Evolutionary conservation across 2,113 vertebrate genomes (phyloP), one percentile per base, ranked within the genome.

Genomic region (Diphyllodes magnificus): DNA sequence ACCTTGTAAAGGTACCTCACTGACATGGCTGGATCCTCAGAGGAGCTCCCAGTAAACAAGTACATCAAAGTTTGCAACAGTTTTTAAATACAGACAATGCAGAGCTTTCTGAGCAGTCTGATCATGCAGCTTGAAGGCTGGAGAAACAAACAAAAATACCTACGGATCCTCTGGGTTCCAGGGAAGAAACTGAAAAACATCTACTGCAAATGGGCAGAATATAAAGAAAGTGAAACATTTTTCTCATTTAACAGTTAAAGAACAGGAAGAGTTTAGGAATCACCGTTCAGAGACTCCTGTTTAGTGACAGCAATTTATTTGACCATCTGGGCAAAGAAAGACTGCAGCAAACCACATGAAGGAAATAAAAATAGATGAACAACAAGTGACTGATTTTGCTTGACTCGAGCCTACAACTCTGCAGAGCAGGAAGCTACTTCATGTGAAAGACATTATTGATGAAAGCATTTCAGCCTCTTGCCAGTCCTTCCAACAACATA

Each of bases 251-350:
- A 87, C 40, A 70, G 60, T 86, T 96, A 81, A 90, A 72, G 60
- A 75, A 88, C 59, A 94, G 93, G 76, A 97, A 96, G 92, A 88
- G 73, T 86, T 94, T 81, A 94, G 72, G 76, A 90, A 90, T 90
- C 68, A 64, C 82, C 23, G 6, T 59, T 90, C 64, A 75, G 95
- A 82, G 92, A 86, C 60, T 96, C 72, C 72, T 90, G 92, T 94
- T 96, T 81, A 96, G 83, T 92, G 94, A 95, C 90, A 94, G 94
- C 86, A 95, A 95, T 97, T 96, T 95, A 96, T 96, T 88, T 84
- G 90, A 94, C 88, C 95, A 95, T 95, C 96, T 95, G 92, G 93
- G 79, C 70, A 88, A 95, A 96, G 90, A 97, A 96, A 96, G 94
- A 86, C 76, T 86, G 60, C 72, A 93, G 82, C 64, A 96, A 95